A percentile compares a stretch with the other conserved stretches of the same genome.
These are phyloP conservation scores for Synanthedon vespiformis DNA, from an alignment of 2,888 invertebrate species.

Conservation along the genomic window DNA sequence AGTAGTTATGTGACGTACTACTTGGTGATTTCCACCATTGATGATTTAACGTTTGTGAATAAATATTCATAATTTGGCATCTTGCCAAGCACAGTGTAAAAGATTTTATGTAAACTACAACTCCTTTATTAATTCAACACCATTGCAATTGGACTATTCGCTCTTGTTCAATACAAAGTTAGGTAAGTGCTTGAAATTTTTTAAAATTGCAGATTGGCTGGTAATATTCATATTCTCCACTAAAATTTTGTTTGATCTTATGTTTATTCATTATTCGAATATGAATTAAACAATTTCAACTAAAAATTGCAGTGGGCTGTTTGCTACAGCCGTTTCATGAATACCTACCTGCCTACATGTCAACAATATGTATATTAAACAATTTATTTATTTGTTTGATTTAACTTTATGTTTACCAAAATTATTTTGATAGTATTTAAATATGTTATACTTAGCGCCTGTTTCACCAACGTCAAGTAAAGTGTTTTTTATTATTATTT, in stretches of 20 bases:
- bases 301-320: neutral
- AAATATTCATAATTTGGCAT: conserved; percentile 1
- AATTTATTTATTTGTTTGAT: no score
- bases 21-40: no score
- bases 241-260: conserved; percentile 9
- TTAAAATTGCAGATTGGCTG: conserved; percentile 62
- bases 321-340: no score
- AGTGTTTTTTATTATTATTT: no score
- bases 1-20: no score
- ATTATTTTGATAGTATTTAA: no score
- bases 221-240: conserved; percentile 47
- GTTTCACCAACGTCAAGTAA: no score
- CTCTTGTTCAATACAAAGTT: conserved; percentile 31
- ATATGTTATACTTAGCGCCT: no score
- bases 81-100: conserved; percentile 11
- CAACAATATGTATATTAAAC: no score
- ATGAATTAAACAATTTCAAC: neutral
- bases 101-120: conserved; percentile 11
- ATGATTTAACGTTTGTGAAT: neutral
- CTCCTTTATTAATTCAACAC: conserved; percentile 11
- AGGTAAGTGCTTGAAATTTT: conserved; percentile 28
- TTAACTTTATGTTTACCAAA: no score
- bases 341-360: no score
- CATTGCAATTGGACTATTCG: conserved; percentile 23
- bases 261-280: conserved; percentile 3